Evolutionary conservation across 2,113 vertebrate genomes (phyloP).

Genomic region (Ptilonorhynchus violaceus): DNA sequence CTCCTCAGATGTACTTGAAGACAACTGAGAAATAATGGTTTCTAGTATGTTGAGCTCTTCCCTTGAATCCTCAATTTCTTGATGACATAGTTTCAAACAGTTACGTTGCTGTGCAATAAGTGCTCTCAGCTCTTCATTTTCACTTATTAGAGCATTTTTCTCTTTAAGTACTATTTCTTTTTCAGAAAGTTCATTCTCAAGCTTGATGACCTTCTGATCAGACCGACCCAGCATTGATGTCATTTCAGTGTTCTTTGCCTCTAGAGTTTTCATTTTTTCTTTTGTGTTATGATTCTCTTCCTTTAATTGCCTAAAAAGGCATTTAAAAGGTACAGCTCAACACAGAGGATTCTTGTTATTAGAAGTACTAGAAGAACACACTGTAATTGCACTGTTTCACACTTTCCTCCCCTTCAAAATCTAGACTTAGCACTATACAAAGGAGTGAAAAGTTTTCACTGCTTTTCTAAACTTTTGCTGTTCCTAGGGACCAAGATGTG

Average conservation of each 20-base stretch:
- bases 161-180: constrained; percentile 69
- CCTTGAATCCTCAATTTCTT: constrained; percentile 80
- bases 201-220: constrained; percentile 65
- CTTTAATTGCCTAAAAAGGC: constrained; percentile 74
- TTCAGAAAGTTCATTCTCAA: constrained; percentile 79
- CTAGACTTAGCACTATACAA: not conserved
- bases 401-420: not conserved
- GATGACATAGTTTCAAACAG: constrained; percentile 69
- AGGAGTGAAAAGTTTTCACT: not conserved
- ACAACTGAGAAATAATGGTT: constrained; percentile 77
- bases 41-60: constrained; percentile 80
- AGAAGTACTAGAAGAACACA: not conserved
- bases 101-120: constrained; percentile 74
- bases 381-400: not conserved
- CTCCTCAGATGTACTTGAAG: constrained; percentile 51
- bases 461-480: not conserved
- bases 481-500: not conserved
- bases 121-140: constrained; percentile 78
- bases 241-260: constrained; percentile 73
- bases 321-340: not conserved
- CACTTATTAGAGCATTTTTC: constrained; percentile 68
- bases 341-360: not conserved
- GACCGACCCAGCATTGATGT: constrained; percentile 71
- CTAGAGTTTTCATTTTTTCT: constrained; percentile 61
- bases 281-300: constrained; percentile 71